A percentile compares a stretch with the other conserved stretches of the same genome.
These are phyloP conservation scores for Acleris laterana DNA, from an alignment of 2,888 invertebrate species.

Conservation along the genomic window DNA sequence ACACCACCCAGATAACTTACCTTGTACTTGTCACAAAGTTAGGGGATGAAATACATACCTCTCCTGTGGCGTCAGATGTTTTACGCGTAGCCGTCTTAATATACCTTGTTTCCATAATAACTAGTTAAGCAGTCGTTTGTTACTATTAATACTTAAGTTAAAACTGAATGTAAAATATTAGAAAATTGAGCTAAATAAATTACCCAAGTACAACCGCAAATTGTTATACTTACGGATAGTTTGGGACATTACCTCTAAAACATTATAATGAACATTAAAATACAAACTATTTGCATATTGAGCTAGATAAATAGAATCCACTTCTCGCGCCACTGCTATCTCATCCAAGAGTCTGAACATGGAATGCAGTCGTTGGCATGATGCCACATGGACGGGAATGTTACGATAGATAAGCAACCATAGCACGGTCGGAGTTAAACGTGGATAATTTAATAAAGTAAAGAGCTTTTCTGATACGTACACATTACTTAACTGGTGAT, in stretches of 20 bases:
- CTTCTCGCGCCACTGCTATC: slow-evolving; percentile 21
- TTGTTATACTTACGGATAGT: no score
- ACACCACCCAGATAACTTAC: not conserved
- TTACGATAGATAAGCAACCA: slow-evolving; percentile 15
- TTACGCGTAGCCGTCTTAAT: no score
- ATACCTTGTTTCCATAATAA: no score
- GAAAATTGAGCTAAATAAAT: no score
- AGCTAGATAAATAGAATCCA: slow-evolving; percentile 31
- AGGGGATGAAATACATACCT: not conserved
- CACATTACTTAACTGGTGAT: not conserved
- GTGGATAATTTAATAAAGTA: slow-evolving; percentile 27
- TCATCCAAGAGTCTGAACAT: slow-evolving; percentile 22
- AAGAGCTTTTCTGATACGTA: not conserved
- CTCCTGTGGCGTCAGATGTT: not conserved
- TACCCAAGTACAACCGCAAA: no score
- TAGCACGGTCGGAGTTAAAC: slow-evolving; percentile 7
- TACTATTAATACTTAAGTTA: no score
- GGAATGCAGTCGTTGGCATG: slow-evolving; percentile 23
- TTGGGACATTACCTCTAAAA: no score
- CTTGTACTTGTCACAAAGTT: slow-evolving; percentile 12
- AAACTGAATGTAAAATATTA: no score
- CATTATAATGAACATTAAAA: not conserved
- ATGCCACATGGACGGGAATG: slow-evolving; percentile 18
- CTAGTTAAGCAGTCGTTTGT: no score
- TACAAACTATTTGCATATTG: slow-evolving; percentile 28